phyloP scores from a whole-genome alignment of 2,113 vertebrate genomes.

The Polypterus bichir region DNA sequence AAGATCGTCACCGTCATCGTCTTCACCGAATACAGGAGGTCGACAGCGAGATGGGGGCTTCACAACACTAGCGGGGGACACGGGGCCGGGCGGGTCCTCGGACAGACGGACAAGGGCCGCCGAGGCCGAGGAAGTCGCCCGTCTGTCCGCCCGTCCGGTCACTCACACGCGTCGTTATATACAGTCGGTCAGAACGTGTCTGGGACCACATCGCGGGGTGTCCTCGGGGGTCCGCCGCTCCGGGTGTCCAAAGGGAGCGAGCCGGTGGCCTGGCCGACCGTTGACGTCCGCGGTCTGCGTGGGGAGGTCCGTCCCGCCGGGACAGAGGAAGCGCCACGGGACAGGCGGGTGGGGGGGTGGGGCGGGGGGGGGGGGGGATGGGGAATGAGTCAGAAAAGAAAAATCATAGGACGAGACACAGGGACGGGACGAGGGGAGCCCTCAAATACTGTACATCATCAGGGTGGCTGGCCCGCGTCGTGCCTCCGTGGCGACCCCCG shows the following conservation, averaged over 20 bases:
- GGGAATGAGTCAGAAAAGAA: constrained; percentile 42
- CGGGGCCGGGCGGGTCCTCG: constrained; percentile 82
- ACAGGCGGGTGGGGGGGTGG: constrained; percentile 87
- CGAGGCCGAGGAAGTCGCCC: constrained; percentile 80
- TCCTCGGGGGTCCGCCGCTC: not conserved
- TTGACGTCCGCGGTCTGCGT: not conserved
- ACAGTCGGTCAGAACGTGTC: not conserved
- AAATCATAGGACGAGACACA: constrained; percentile 37
- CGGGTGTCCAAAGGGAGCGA: not conserved
- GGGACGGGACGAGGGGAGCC: constrained; percentile 47
- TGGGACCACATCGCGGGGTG: not conserved
- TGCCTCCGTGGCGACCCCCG: constrained; percentile 51
- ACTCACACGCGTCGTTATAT: constrained; percentile 24
- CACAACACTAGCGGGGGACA: constrained; percentile 86
- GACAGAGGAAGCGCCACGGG: constrained; percentile 68
- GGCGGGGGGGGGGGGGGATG: constrained; percentile 87
- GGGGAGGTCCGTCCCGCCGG: too few relatives aligned
- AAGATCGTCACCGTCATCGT: constrained; percentile 49
- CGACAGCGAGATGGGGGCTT: constrained; percentile 78
- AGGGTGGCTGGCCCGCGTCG: constrained; percentile 24
- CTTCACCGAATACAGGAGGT: constrained; percentile 78
- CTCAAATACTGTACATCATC: constrained; percentile 34
- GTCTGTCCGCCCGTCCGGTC: constrained; percentile 42
- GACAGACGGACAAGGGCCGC: constrained; percentile 86
- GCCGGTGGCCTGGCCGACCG: not conserved